Evolutionary conservation across 1,140 invertebrate species (phyloP).

Genomic region (Aphaenogaster floridana): DNA sequence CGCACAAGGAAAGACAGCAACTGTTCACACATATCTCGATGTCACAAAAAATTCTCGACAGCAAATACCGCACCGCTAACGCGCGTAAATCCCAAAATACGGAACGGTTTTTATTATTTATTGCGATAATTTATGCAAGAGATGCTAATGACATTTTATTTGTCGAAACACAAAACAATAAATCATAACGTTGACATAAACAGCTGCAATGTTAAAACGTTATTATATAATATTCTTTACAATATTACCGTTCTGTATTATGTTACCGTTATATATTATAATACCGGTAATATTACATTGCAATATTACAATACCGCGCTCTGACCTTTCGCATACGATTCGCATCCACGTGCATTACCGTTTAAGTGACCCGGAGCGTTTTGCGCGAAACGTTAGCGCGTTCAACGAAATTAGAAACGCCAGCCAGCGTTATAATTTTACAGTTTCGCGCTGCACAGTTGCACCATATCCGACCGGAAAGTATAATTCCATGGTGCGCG

Average conservation of each 20-base stretch:
- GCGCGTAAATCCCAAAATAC: slow-evolving; percentile 18
- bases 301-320: slow-evolving; percentile 6
- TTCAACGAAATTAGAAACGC: slow-evolving; percentile 55
- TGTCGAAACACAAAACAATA: not conserved
- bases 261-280: slow-evolving; percentile 19
- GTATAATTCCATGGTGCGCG: slow-evolving; percentile 26
- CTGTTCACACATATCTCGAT: not conserved
- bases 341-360: slow-evolving; percentile 44
- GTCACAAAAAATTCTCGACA: slow-evolving; percentile 7
- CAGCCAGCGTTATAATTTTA: slow-evolving; percentile 54
- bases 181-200: not conserved
- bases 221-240: slow-evolving; percentile 35
- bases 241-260: not conserved
- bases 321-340: slow-evolving; percentile 24
- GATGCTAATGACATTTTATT: not conserved
- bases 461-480: slow-evolving; percentile 4
- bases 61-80: slow-evolving; percentile 10
- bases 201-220: not conserved
- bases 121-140: not conserved
- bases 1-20: slow-evolving; percentile 20
- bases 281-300: slow-evolving; percentile 31
- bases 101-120: not conserved
- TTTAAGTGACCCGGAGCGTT: slow-evolving; percentile 46
- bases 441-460: not conserved
- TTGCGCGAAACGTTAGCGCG: slow-evolving; percentile 43